Conservation (phyloP, 2,888 invertebrate genomes). For the Actias luna region DNA sequence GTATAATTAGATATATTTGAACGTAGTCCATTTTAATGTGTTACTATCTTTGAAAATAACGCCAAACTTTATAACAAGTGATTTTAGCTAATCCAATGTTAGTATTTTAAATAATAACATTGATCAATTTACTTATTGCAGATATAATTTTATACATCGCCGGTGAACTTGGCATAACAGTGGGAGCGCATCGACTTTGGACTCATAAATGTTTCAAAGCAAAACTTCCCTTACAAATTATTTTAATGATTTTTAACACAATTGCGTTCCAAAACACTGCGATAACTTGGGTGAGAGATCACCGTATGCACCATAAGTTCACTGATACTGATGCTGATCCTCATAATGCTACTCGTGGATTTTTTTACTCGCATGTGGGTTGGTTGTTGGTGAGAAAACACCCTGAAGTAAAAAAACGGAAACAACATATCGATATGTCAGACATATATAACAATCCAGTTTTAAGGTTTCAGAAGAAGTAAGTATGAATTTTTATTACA, state of each 20-base stretch:
- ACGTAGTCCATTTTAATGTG: too few species aligned
- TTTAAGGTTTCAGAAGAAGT: not conserved
- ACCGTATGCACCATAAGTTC: constrained; percentile 79
- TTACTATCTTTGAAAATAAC: too few species aligned
- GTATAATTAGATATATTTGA: too few species aligned
- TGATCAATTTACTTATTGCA: constrained; percentile 26
- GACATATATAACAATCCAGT: not conserved
- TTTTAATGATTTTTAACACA: constrained; percentile 2
- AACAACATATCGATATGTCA: not conserved
- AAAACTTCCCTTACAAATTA: not conserved
- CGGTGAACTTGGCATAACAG: constrained; percentile 47
- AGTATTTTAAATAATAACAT: not conserved
- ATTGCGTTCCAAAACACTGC: not conserved
- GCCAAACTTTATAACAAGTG: too few species aligned
- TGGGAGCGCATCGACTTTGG: constrained; percentile 52
- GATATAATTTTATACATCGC: constrained; percentile 31
- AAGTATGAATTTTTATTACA: not conserved
- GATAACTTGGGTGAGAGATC: constrained; percentile 20
- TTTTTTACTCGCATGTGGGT: constrained; percentile 84
- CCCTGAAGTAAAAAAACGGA: not conserved
- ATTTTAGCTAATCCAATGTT: too few species aligned
- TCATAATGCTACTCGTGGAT: constrained; percentile 87
- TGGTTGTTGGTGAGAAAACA: not conserved
- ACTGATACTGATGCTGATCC: constrained; percentile 89
- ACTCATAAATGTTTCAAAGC: constrained; percentile 27